A percentile compares a stretch with the other conserved stretches of the same genome.
Evolutionary conservation across 2,797 vertebrate genomes (phyloP).

Genomic region (Arctocebus calabarensis): DNA sequence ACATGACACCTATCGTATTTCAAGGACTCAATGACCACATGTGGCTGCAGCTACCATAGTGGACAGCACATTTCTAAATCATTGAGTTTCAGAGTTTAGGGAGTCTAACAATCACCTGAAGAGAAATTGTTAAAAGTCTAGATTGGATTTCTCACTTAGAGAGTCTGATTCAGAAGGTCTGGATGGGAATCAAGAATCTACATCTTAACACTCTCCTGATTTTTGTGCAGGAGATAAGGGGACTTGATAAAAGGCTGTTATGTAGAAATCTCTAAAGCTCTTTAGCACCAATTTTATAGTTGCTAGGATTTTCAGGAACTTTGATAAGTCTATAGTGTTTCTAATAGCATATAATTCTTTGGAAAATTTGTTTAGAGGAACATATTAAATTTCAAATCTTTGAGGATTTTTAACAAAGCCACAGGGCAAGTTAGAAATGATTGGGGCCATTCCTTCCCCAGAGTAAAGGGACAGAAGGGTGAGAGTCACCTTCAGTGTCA

Average conservation of each 20-base stretch:
- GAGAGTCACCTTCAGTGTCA: not conserved
- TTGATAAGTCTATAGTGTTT: not conserved
- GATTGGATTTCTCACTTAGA: not conserved
- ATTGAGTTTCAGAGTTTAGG: not conserved
- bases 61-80: not conserved
- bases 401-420: not conserved
- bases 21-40: not conserved
- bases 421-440: not conserved
- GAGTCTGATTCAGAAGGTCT: not conserved
- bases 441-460: not conserved
- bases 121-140: not conserved
- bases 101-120: not conserved
- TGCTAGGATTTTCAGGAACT: conserved; percentile 13
- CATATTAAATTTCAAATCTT: conserved; percentile 24
- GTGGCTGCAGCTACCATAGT: not conserved
- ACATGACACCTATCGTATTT: not conserved
- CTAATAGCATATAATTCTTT: not conserved
- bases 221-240: not conserved
- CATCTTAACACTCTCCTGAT: not conserved
- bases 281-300: not conserved
- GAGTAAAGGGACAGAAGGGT: not conserved
- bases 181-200: not conserved
- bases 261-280: not conserved
- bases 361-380: not conserved
- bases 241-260: not conserved